A percentile compares a stretch with the other conserved stretches of the same genome.
Conservation (phyloP, 1,140 invertebrate species). For the Musca domestica region DNA sequence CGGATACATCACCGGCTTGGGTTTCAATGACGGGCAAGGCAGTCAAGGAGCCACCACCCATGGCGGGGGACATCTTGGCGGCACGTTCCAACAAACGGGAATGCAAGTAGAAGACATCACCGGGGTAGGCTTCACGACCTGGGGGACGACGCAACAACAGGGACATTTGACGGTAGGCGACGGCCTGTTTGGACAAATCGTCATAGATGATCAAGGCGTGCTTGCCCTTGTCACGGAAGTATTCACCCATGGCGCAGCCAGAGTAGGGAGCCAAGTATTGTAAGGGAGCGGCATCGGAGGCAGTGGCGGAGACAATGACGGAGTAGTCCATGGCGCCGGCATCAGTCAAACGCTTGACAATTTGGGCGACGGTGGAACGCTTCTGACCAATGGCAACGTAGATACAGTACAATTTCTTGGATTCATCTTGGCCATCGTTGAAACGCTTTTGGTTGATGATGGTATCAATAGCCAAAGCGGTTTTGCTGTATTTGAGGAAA, state of each 20-base stretch:
- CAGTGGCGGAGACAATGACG: conserved; percentile 97
- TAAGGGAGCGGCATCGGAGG: conserved; percentile 98
- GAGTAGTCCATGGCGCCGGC: conserved; percentile 96
- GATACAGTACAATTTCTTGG: conserved; percentile 99
- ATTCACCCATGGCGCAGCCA: conserved; percentile 99
- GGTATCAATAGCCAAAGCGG: conserved; percentile 98
- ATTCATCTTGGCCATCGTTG: conserved; percentile 94
- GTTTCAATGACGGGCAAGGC: conserved; percentile 99
- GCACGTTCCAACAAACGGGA: conserved; percentile 98
- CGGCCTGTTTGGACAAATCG: conserved; percentile 99
- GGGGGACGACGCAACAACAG: conserved; percentile 97
- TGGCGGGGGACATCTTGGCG: conserved; percentile 96
- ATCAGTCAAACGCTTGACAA: conserved; percentile 96
- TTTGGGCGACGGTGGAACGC: conserved; percentile 98
- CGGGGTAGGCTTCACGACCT: conserved; percentile 99
- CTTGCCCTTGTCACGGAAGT: conserved; percentile 98
- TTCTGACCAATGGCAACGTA: conserved; percentile 99
- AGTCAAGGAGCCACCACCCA: conserved; percentile 96
- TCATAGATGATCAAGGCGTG: conserved; percentile 99
- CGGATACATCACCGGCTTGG: conserved; percentile 99
- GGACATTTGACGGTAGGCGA: conserved; percentile 99
- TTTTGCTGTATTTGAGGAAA: conserved; percentile 70
- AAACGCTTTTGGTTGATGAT: conserved; percentile 99
- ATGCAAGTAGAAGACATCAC: conserved; percentile 99
- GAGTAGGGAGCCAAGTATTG: conserved; percentile 99